Evolutionary conservation across 2,797 vertebrate genomes (phyloP).

Genomic region (Yasuhikotakia modesta): DNA sequence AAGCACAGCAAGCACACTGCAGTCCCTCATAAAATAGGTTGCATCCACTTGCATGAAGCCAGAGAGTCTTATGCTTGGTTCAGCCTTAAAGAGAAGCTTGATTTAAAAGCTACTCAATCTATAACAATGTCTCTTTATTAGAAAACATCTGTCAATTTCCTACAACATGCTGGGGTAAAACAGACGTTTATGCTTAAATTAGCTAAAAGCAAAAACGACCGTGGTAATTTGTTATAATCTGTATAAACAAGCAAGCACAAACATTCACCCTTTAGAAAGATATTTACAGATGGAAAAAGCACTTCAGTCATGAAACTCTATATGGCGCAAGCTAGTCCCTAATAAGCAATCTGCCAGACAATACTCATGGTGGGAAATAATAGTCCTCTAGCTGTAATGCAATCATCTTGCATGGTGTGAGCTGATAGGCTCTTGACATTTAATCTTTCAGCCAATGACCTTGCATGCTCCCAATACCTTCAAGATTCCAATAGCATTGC

Average conservation of each 20-base stretch:
- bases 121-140: neutral
- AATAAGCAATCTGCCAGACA: no score
- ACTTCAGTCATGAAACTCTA: no score
- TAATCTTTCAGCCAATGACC: no score
- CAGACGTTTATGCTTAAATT: slow-evolving; percentile 56
- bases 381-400: neutral
- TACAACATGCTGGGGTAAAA: slow-evolving; percentile 40
- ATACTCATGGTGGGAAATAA: no score
- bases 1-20: slow-evolving; percentile 21
- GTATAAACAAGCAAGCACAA: slow-evolving; percentile 33
- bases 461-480: neutral
- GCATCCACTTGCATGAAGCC: slow-evolving; percentile 20
- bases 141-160: slow-evolving; percentile 8
- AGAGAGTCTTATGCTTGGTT: slow-evolving; percentile 27
- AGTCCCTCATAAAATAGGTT: slow-evolving; percentile 35
- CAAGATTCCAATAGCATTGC: neutral
- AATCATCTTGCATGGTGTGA: neutral
- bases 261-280: neutral
- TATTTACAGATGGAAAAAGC: neutral
- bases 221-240: slow-evolving; percentile 41
- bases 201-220: slow-evolving; percentile 51
- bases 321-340: no score
- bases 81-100: neutral
- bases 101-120: slow-evolving; percentile 6
- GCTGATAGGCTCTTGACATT: neutral